phyloP scores from a whole-genome alignment of 2,888 invertebrate species.

The Digitonthophagus gazella region DNA sequence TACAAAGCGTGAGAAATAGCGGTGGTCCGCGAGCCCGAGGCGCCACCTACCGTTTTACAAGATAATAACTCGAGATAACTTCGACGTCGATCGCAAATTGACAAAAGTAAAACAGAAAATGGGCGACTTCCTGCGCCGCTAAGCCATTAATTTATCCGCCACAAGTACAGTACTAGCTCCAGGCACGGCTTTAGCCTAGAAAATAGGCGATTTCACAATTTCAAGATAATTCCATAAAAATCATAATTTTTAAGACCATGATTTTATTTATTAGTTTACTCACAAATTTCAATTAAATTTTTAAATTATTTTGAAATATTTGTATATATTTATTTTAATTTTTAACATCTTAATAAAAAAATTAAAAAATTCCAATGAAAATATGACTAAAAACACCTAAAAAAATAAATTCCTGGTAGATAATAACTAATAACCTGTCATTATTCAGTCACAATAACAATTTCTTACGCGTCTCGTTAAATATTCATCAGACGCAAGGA shows the following conservation, averaged over 20 bases:
- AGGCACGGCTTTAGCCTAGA: not conserved
- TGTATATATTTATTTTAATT: not conserved
- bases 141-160: slow-evolving; percentile 6
- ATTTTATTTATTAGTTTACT: no score
- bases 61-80: slow-evolving; percentile 15
- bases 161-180: slow-evolving; percentile 2
- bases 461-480: not conserved
- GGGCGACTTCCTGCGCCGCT: slow-evolving; percentile 8
- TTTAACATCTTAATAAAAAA: not conserved
- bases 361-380: not conserved
- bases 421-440: not conserved
- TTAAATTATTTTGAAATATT: no score
- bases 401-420: no score
- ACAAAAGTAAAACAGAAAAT: slow-evolving; percentile 15
- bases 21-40: slow-evolving; percentile 3
- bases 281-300: no score
- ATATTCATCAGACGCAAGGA: not conserved
- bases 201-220: no score
- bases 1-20: slow-evolving; percentile 16
- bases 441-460: not conserved
- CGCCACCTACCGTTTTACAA: slow-evolving; percentile 16
- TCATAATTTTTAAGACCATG: no score
- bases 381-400: not conserved
- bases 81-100: slow-evolving; percentile 10
- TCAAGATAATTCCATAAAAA: not conserved